Evolutionary conservation across 2,113 vertebrate species (phyloP).

Genomic region (Amblyornis subalaris): DNA sequence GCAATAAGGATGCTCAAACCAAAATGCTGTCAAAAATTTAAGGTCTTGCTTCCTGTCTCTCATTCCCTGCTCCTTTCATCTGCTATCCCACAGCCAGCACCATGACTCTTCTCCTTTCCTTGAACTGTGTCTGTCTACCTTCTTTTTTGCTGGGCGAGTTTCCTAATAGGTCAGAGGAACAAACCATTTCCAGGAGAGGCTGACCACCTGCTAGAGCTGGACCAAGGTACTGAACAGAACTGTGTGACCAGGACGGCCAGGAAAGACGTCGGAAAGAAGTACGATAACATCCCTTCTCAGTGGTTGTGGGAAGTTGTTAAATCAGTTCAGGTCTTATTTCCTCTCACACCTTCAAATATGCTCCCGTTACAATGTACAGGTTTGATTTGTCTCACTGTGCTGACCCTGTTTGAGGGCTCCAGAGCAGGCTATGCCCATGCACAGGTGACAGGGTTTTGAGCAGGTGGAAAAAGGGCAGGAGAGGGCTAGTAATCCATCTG

Average conservation of each 20-base stretch:
- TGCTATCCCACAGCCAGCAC: fast-evolving
- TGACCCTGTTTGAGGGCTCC: neutral
- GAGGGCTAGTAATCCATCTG: neutral
- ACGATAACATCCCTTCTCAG: neutral
- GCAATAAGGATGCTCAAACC: neutral
- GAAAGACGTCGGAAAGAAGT: neutral
- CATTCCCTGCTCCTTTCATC: neutral
- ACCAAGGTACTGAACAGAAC: neutral
- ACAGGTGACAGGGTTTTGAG: neutral
- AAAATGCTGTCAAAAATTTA: neutral
- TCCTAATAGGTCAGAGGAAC: neutral
- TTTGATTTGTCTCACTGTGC: neutral
- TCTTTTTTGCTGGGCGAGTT: neutral
- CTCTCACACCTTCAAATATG: neutral
- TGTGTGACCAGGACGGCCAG: neutral
- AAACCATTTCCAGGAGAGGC: neutral
- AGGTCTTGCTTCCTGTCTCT: neutral
- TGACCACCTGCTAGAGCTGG: neutral
- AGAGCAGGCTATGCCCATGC: neutral
- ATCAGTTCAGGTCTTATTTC: neutral
- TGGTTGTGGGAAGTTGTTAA: neutral
- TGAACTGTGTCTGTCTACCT: neutral
- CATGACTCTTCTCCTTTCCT: neutral
- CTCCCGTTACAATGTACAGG: neutral
- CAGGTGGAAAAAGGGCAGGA: neutral